A percentile compares a stretch with the other conserved stretches of the same genome.
These are phyloP conservation scores for Patiria miniata DNA, from an alignment of 35 echinoderm and acorn worm genomes.

Conservation along the genomic window DNA sequence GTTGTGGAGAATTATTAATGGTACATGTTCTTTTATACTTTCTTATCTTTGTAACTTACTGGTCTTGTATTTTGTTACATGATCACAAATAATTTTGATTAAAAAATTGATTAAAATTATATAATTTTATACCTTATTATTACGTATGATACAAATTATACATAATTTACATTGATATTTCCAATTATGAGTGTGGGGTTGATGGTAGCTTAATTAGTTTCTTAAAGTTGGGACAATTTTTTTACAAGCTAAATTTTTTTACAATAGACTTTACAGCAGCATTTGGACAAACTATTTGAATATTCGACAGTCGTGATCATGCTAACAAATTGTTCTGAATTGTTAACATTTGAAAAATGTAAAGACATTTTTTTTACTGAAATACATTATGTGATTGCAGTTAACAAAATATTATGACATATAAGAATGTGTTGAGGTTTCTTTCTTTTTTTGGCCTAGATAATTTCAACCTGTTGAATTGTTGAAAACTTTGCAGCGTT, in stretches of 20 bases:
- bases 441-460: no score
- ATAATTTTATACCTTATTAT: background rate
- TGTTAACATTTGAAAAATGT: no score
- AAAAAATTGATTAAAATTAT: conserved; percentile 25
- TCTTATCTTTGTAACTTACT: no score
- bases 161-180: background rate
- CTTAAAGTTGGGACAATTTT: background rate
- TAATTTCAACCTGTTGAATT: no score
- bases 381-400: no score
- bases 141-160: conserved; percentile 14
- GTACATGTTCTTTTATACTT: no score
- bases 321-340: background rate
- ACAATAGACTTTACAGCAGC: background rate
- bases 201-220: background rate
- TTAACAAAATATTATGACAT: no score
- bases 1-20: no score
- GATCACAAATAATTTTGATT: background rate
- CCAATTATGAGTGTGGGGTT: background rate
- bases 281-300: background rate
- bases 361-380: no score
- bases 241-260: background rate
- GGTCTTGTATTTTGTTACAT: no score
- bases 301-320: background rate
- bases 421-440: no score
- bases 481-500: no score